phyloP scores from a whole-genome alignment of 2,888 invertebrate species.

The Crematogaster levior region DNA sequence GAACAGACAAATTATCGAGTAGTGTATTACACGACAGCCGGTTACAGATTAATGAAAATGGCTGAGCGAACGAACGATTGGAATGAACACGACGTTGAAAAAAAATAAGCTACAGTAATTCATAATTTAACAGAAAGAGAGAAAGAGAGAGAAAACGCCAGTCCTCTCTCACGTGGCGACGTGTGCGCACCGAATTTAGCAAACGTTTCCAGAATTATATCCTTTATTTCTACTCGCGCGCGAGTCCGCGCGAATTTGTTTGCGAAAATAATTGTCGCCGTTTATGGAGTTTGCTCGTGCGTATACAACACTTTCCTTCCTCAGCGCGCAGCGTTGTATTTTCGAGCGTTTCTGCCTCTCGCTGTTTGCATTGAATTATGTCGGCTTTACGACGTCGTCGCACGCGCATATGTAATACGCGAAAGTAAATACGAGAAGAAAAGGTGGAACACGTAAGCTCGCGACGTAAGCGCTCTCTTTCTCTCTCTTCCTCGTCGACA shows the following conservation, averaged over 20 bases:
- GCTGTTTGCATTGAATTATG: constrained; percentile 55
- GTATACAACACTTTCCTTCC: constrained; percentile 38
- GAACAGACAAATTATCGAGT: neutral
- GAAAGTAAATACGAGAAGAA: constrained; percentile 46
- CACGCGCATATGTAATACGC: constrained; percentile 45
- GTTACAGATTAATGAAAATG: neutral
- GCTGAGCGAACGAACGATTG: neutral
- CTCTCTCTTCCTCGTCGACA: neutral
- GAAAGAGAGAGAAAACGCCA: neutral
- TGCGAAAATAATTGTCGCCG: constrained; percentile 52
- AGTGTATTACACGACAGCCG: neutral
- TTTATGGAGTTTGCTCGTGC: constrained; percentile 49
- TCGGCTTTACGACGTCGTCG: constrained; percentile 46
- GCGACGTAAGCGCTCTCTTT: neutral
- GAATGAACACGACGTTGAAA: neutral
- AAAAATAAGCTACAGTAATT: neutral
- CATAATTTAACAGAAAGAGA: neutral
- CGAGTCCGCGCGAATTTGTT: constrained; percentile 30
- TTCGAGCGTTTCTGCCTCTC: constrained; percentile 40
- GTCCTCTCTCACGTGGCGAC: neutral
- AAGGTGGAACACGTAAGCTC: constrained; percentile 24
- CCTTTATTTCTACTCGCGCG: constrained; percentile 22
- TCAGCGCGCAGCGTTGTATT: constrained; percentile 36
- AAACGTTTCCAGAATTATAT: neutral
- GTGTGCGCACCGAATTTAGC: neutral